These are phyloP conservation scores for Montipora cactus DNA, from an alignment of 64 coral and sea anemone species.

Conservation along the genomic window DNA sequence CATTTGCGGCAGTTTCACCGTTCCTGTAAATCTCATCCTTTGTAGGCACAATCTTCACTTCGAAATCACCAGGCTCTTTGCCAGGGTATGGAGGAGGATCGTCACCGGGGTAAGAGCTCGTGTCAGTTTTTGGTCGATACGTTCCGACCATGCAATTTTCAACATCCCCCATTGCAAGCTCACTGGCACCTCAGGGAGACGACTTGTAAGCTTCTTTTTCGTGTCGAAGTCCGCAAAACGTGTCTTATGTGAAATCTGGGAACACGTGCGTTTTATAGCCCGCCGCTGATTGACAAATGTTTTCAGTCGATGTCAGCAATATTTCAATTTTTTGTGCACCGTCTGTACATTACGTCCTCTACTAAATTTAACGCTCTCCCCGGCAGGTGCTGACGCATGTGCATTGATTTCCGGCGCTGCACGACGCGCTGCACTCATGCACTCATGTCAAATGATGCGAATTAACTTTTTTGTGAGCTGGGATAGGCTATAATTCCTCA, in stretches of 20 bases:
- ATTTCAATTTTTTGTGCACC: not conserved
- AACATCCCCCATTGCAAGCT: not conserved
- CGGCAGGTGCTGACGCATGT: not conserved
- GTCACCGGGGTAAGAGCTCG: not conserved
- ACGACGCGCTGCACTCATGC: too few species aligned
- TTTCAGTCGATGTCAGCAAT: conserved; percentile 24
- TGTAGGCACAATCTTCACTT: conserved; percentile 2
- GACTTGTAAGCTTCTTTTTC: too few species aligned
- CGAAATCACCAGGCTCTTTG: not conserved
- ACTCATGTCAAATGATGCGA: not conserved
- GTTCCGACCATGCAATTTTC: not conserved
- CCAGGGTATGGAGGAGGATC: not conserved
- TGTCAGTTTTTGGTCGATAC: conserved; percentile 15
- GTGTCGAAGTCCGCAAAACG: too few species aligned
- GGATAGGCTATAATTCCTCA: too few species aligned
- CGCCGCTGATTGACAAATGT: not conserved
- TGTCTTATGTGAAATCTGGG: not conserved
- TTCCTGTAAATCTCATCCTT: not conserved
- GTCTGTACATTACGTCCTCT: not conserved
- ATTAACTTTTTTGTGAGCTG: too few species aligned
- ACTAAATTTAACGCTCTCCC: not conserved
- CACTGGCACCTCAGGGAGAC: too few species aligned
- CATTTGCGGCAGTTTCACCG: not conserved
- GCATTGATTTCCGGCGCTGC: not conserved
- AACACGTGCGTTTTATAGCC: conserved; percentile 1